Evolutionary conservation across 2,113 vertebrate species (phyloP).

Genomic region (Fregetta grallaria): DNA sequence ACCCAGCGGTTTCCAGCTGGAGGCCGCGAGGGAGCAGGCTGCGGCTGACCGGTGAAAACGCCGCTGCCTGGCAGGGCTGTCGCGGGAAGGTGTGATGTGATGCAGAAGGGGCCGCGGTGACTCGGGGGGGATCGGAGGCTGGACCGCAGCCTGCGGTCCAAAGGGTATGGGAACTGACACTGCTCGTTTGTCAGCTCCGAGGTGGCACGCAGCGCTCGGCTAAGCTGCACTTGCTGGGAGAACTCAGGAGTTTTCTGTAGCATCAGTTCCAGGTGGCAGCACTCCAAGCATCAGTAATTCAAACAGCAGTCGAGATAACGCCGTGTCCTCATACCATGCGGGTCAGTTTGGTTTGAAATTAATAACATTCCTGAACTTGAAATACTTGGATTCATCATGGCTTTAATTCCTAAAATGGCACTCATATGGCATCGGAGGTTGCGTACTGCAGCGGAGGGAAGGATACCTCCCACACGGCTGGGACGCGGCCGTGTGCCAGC

Average conservation of each 20-base stretch:
- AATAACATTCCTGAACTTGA: background rate
- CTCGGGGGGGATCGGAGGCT: background rate
- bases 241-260: fast-evolving
- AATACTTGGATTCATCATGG: background rate
- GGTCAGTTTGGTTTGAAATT: background rate
- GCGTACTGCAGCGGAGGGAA: fast-evolving
- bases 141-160: background rate
- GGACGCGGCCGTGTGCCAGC: fast-evolving
- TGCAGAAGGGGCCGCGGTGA: background rate
- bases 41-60: background rate
- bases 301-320: background rate
- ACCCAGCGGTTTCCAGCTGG: background rate
- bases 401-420: background rate
- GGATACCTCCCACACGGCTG: fast-evolving
- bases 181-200: background rate
- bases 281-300: background rate
- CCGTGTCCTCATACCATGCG: background rate
- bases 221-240: background rate
- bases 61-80: background rate
- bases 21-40: background rate
- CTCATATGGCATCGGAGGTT: fast-evolving
- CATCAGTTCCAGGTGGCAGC: background rate
- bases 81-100: background rate
- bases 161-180: background rate
- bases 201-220: background rate